phyloP scores from a whole-genome alignment of 2,797 vertebrate species.

The Triplophysa bombifrons region DNA sequence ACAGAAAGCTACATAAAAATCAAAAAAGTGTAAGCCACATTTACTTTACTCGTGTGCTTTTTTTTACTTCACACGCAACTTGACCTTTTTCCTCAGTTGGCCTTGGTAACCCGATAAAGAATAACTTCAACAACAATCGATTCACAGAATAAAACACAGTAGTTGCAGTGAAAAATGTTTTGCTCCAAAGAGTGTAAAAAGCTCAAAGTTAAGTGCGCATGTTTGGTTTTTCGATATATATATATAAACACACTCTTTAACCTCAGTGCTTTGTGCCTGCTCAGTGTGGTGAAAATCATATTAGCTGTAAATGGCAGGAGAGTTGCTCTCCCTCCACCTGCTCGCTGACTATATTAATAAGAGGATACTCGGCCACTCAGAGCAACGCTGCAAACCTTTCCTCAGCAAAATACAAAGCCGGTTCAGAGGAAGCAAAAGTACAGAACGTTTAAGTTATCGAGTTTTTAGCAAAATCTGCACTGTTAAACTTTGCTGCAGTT shows the following conservation, averaged over 20 bases:
- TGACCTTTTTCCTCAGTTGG: neutral
- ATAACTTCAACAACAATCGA: constrained; percentile 17
- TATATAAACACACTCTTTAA: constrained; percentile 55
- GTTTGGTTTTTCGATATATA: constrained; percentile 12
- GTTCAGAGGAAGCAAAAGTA: constrained; percentile 12
- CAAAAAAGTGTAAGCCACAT: neutral
- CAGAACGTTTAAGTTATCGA: constrained; percentile 4
- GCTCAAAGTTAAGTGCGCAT: constrained; percentile 57
- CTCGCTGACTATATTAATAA: constrained; percentile 56
- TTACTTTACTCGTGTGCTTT: constrained; percentile 30
- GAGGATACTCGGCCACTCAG: constrained; percentile 48
- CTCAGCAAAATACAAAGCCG: neutral
- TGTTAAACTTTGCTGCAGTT: no score
- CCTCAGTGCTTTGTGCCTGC: constrained; percentile 55
- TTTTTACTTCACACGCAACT: constrained; percentile 51
- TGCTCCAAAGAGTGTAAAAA: constrained; percentile 39
- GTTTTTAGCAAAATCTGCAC: neutral
- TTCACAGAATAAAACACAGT: constrained; percentile 25
- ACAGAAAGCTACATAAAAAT: neutral
- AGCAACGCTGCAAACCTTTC: constrained; percentile 48
- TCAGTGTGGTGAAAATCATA: constrained; percentile 66
- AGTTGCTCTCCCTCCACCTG: constrained; percentile 51
- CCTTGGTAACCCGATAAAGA: constrained; percentile 29
- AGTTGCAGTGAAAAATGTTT: constrained; percentile 38
- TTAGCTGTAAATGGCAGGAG: constrained; percentile 73